A percentile compares a stretch with the other conserved stretches of the same genome.
Conservation (phyloP, 2,113 vertebrate species). For the Coregonus clupeaformis region DNA sequence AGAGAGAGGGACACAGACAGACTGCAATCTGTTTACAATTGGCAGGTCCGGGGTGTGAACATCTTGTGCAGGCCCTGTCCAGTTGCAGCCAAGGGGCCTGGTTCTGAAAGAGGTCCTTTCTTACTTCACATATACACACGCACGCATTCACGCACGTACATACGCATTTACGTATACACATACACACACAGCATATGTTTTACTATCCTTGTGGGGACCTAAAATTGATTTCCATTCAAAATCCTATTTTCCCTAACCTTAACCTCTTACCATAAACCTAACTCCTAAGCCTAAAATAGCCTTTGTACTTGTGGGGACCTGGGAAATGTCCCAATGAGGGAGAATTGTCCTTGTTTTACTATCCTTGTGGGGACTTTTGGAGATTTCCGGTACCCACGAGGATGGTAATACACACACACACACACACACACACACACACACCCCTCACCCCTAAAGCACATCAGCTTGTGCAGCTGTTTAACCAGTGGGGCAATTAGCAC, state of each 20-base stretch:
- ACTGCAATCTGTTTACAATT: constrained; percentile 54
- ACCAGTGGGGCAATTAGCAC: constrained; percentile 53
- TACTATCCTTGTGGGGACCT: too few relatives aligned
- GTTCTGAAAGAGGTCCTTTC: constrained; percentile 63
- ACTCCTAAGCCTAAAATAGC: too few relatives aligned
- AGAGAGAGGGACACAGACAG: constrained; percentile 38
- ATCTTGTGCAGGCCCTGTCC: constrained; percentile 55
- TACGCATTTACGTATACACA: constrained; percentile 11
- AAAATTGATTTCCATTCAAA: too few relatives aligned
- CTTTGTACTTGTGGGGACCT: too few relatives aligned
- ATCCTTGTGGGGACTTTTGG: too few relatives aligned
- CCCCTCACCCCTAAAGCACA: constrained; percentile 34
- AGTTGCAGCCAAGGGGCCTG: constrained; percentile 36
- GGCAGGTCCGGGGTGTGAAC: constrained; percentile 52
- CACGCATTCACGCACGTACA: constrained; percentile 6
- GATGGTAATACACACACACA: too few relatives aligned
- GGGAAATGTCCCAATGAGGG: too few relatives aligned
- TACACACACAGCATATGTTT: constrained; percentile 6
- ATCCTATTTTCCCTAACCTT: too few relatives aligned
- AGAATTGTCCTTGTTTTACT: too few relatives aligned
- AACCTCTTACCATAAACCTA: too few relatives aligned
- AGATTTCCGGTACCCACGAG: too few relatives aligned
- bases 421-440: constrained; percentile 13
- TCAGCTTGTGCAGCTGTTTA: constrained; percentile 65
- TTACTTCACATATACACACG: constrained; percentile 25